Percentiles rank a stretch among this genome's conserved stretches.
phyloP scores from a whole-genome alignment of 2,888 invertebrate genomes.

The Neoascia interrupta region DNA sequence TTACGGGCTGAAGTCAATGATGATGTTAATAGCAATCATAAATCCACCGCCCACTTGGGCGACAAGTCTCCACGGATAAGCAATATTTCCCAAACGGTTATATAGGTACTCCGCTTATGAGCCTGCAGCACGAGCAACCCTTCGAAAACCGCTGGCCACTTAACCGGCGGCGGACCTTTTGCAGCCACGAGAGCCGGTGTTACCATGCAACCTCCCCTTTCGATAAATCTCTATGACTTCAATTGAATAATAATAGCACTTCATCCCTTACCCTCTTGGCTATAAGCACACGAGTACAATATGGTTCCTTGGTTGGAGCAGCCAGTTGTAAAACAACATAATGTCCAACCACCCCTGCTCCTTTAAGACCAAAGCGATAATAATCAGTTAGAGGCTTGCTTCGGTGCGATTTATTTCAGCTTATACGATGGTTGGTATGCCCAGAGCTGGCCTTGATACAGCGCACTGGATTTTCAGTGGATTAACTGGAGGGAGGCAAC shows the following conservation, averaged over 20 bases:
- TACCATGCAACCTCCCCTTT: slow-evolving; percentile 5
- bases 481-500: slow-evolving; percentile 36
- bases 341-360: no score
- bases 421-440: not conserved
- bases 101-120: no score
- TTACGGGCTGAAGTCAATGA: slow-evolving; percentile 35
- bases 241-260: slow-evolving; percentile 45
- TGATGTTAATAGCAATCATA: slow-evolving; percentile 53
- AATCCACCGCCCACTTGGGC: slow-evolving; percentile 5
- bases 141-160: slow-evolving; percentile 6
- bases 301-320: no score
- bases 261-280: slow-evolving; percentile 11
- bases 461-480: slow-evolving; percentile 9
- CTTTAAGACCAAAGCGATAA: slow-evolving; percentile 20
- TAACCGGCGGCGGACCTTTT: slow-evolving; percentile 22
- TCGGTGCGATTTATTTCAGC: slow-evolving; percentile 44
- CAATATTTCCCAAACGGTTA: not conserved
- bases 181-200: not conserved
- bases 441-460: not conserved
- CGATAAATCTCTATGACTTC: slow-evolving; percentile 43
- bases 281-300: slow-evolving; percentile 1
- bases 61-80: slow-evolving; percentile 4
- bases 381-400: slow-evolving; percentile 25
- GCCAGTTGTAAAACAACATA: no score
- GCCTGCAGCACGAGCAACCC: slow-evolving; percentile 1